Evolutionary conservation across 2,888 invertebrate genomes (phyloP).

Genomic region (Epirrita christyi): DNA sequence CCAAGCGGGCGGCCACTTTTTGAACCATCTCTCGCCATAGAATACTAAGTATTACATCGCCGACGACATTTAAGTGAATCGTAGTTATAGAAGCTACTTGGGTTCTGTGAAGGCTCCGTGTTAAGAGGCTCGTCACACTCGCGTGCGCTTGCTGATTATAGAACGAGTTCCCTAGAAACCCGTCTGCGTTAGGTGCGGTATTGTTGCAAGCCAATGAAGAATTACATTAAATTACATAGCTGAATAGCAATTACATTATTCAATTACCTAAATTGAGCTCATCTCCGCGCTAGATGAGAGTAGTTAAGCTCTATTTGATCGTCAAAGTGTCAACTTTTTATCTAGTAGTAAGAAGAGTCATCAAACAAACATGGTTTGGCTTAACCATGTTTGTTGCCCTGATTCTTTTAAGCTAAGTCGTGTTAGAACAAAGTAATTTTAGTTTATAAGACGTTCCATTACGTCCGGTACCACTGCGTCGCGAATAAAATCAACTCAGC

Average conservation of each 20-base stretch:
- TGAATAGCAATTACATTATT: neutral
- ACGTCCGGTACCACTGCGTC: too few relatives aligned
- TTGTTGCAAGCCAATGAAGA: conserved; percentile 7
- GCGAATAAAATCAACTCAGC: too few relatives aligned
- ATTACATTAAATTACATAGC: neutral
- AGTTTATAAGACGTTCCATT: too few relatives aligned
- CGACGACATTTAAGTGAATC: conserved; percentile 8
- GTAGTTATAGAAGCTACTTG: neutral
- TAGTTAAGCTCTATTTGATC: too few relatives aligned
- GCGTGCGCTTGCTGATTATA: conserved; percentile 3
- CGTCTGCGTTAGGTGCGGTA: neutral
- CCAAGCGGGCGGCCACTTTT: conserved; percentile 23
- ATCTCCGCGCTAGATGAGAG: neutral
- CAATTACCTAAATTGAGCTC: neutral
- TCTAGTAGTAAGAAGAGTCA: too few relatives aligned
- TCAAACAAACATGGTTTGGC: too few relatives aligned
- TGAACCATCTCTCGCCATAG: neutral
- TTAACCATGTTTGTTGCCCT: too few relatives aligned
- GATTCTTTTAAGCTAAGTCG: too few relatives aligned
- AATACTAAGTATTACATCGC: neutral
- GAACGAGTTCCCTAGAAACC: conserved; percentile 6
- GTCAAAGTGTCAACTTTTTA: too few relatives aligned
- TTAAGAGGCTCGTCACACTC: conserved; percentile 1
- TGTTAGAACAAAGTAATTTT: too few relatives aligned
- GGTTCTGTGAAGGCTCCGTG: conserved; percentile 5